A percentile compares a stretch with the other conserved stretches of the same genome.
Evolutionary conservation across 1,140 invertebrate genomes (phyloP).

Genomic region (Drosophila lini): DNA sequence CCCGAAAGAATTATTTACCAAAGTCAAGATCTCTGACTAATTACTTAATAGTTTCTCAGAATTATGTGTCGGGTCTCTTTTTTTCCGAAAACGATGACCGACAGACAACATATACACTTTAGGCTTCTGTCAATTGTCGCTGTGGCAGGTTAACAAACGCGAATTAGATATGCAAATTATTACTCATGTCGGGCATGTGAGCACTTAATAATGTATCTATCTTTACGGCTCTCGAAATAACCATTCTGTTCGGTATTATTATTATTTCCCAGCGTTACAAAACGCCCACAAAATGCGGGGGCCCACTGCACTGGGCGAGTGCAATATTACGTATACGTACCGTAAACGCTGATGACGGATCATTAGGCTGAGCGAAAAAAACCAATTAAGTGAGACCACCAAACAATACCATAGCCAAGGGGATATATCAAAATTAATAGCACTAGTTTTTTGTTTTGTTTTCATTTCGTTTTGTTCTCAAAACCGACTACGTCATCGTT

Average conservation of each 20-base stretch:
- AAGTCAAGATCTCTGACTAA: constrained; percentile 16
- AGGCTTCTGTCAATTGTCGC: constrained; percentile 41
- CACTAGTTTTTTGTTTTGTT: constrained; percentile 34
- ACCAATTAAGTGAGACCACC: constrained; percentile 58
- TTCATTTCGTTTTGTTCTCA: constrained; percentile 18
- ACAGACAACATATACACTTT: constrained; percentile 9
- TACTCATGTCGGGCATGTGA: constrained; percentile 39
- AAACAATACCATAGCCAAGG: constrained; percentile 54
- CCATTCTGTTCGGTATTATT: constrained; percentile 56
- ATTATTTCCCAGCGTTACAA: constrained; percentile 36
- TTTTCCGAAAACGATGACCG: neutral
- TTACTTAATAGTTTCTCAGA: constrained; percentile 24
- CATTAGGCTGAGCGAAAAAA: constrained; percentile 50
- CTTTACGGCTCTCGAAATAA: constrained; percentile 53
- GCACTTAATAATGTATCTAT: constrained; percentile 55
- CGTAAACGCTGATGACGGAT: constrained; percentile 42
- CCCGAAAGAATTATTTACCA: constrained; percentile 1
- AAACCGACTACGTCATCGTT: constrained; percentile 53
- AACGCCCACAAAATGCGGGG: constrained; percentile 37
- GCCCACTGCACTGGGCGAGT: constrained; percentile 33
- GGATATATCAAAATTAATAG: constrained; percentile 68
- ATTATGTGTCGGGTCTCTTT: neutral
- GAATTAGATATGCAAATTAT: constrained; percentile 54
- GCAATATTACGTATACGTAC: constrained; percentile 63
- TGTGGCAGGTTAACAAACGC: constrained; percentile 29